These are phyloP conservation scores for Azorinus chamasolen DNA, from an alignment of 2,888 invertebrate species.

Conservation along the genomic window DNA sequence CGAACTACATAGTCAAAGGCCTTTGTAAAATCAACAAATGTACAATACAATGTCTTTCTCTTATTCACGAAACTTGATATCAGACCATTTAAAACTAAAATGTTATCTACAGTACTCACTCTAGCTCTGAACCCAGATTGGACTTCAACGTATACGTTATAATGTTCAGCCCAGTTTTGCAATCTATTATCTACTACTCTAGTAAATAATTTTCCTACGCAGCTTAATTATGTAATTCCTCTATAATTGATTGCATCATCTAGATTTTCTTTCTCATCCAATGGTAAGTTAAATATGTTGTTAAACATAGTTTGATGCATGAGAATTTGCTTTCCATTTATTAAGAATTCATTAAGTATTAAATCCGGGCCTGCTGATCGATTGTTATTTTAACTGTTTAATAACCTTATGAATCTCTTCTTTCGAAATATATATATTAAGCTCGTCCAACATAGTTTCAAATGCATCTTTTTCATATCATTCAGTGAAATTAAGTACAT, in stretches of 20 bases:
- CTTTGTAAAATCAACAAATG: constrained; percentile 21
- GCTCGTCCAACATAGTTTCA: too few relatives aligned
- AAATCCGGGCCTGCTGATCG: too few relatives aligned
- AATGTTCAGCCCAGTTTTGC: constrained; percentile 47
- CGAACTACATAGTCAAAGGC: constrained; percentile 9
- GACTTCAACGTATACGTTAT: constrained; percentile 43
- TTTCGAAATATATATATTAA: too few relatives aligned
- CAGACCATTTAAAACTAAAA: constrained; percentile 14
- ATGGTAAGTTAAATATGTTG: too few relatives aligned
- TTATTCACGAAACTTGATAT: constrained; percentile 1
- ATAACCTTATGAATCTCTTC: too few relatives aligned
- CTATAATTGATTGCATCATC: constrained; percentile 1
- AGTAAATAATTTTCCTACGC: background rate
- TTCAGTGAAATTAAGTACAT: too few relatives aligned
- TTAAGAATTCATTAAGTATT: too few relatives aligned
- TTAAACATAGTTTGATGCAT: background rate
- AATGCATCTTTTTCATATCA: too few relatives aligned
- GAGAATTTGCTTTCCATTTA: too few relatives aligned
- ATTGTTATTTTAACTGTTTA: too few relatives aligned
- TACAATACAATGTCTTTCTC: constrained; percentile 16
- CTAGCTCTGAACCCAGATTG: constrained; percentile 6
- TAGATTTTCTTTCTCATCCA: background rate
- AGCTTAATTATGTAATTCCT: background rate
- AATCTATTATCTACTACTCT: constrained; percentile 11
- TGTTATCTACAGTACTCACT: constrained; percentile 9